phyloP scores from a whole-genome alignment of 2,797 vertebrate species.

The Gobionotothen gibberifrons region DNA sequence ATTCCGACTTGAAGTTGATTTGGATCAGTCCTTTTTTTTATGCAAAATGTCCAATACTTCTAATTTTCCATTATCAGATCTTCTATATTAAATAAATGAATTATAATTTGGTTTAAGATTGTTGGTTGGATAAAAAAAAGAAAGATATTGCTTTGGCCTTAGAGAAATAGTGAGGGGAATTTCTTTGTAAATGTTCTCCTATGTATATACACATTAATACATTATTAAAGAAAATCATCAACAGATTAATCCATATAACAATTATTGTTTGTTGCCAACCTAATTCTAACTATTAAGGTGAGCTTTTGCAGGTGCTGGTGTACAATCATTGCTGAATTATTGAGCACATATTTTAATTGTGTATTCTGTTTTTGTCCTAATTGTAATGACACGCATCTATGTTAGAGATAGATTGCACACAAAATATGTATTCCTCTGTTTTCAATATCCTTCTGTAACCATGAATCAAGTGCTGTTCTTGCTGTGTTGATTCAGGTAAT shows the following conservation, averaged over 20 bases:
- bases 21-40: too few relatives aligned
- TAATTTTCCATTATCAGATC: background rate
- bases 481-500: slow-evolving; percentile 47
- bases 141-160: background rate
- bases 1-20: too few relatives aligned
- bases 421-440: background rate
- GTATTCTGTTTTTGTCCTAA: too few relatives aligned
- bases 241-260: background rate
- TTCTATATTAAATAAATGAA: background rate
- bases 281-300: background rate
- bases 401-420: too few relatives aligned
- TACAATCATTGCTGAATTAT: background rate
- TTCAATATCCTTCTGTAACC: background rate
- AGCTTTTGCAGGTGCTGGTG: background rate
- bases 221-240: background rate
- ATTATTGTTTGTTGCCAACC: background rate
- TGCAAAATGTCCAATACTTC: too few relatives aligned
- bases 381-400: background rate
- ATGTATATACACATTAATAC: background rate
- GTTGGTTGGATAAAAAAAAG: background rate
- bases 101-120: background rate
- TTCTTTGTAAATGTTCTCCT: background rate
- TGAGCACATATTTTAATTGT: background rate
- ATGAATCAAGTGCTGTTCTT: background rate
- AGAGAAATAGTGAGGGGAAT: background rate